phyloP scores from a whole-genome alignment of 1,140 invertebrate species.

The Nephila pilipes region DNA sequence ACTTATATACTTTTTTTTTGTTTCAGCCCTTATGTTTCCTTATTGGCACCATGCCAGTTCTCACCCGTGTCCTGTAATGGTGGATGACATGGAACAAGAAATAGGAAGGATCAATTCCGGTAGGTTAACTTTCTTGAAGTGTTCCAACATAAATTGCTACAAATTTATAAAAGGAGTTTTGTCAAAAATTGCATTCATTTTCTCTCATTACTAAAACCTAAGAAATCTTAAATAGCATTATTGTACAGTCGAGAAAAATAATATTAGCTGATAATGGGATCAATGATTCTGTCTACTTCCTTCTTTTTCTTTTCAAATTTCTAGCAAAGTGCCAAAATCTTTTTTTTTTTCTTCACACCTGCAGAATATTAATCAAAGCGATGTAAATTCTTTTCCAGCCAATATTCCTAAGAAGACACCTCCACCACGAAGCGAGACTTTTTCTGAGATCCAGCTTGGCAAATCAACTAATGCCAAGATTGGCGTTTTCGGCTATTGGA shows the following conservation, averaged over 20 bases:
- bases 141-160: too few species aligned
- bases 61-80: constrained; percentile 76
- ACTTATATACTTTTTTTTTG: neutral
- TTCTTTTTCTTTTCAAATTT: neutral
- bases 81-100: constrained; percentile 76
- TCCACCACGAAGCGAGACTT: constrained; percentile 70
- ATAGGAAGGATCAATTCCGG: constrained; percentile 71
- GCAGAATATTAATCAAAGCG: too few species aligned
- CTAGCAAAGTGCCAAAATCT: neutral
- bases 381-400: neutral
- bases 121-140: constrained; percentile 1
- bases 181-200: too few species aligned
- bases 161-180: too few species aligned
- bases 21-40: constrained; percentile 76
- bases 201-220: too few species aligned
- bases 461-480: constrained; percentile 89
- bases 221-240: too few species aligned
- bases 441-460: constrained; percentile 87
- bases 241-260: too few species aligned
- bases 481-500: constrained; percentile 94
- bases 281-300: neutral
- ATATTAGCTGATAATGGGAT: too few species aligned
- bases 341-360: too few species aligned
- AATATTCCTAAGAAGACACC: constrained; percentile 74
- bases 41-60: constrained; percentile 74